Evolutionary conservation across 2,797 vertebrate genomes (phyloP).

Genomic region (Acrossocheilus fasciatus): DNA sequence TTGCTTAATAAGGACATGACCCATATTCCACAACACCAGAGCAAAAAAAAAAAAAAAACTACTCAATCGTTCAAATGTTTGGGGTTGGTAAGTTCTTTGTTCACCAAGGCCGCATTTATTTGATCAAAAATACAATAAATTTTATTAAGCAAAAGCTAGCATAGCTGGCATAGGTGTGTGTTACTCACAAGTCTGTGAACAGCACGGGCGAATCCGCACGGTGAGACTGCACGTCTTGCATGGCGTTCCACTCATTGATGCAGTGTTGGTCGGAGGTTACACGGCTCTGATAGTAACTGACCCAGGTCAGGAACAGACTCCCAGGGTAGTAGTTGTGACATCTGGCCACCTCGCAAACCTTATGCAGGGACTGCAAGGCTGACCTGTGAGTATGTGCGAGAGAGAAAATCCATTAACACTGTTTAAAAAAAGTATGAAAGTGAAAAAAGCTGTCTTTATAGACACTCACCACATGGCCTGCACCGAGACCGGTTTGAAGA

Average conservation of each 20-base stretch:
- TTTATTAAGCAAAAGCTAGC: neutral
- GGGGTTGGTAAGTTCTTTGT: neutral
- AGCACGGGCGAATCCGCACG: constrained; percentile 93
- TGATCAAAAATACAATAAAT: neutral
- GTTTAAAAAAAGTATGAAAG: constrained; percentile 18
- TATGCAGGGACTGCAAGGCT: constrained; percentile 95
- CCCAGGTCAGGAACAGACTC: constrained; percentile 97
- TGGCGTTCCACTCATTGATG: constrained; percentile 98
- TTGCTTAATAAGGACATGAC: neutral
- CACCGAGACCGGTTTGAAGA: constrained; percentile 98
- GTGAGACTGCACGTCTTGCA: constrained; percentile 97
- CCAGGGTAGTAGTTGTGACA: constrained; percentile 97
- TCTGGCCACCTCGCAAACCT: constrained; percentile 94
- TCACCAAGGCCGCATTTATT: neutral
- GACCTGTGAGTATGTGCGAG: constrained; percentile 80
- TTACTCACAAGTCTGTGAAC: constrained; percentile 94
- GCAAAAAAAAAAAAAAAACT: neutral
- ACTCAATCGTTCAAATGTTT: neutral
- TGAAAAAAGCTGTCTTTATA: neutral
- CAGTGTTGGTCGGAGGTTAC: constrained; percentile 93
- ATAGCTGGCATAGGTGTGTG: neutral
- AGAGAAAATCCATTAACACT: neutral
- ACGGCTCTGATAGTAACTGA: constrained; percentile 98
- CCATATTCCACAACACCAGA: neutral
- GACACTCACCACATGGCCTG: constrained; percentile 97